These are phyloP conservation scores for Margarornis squamiger DNA, from an alignment of 2,797 vertebrate genomes.

Conservation along the genomic window DNA sequence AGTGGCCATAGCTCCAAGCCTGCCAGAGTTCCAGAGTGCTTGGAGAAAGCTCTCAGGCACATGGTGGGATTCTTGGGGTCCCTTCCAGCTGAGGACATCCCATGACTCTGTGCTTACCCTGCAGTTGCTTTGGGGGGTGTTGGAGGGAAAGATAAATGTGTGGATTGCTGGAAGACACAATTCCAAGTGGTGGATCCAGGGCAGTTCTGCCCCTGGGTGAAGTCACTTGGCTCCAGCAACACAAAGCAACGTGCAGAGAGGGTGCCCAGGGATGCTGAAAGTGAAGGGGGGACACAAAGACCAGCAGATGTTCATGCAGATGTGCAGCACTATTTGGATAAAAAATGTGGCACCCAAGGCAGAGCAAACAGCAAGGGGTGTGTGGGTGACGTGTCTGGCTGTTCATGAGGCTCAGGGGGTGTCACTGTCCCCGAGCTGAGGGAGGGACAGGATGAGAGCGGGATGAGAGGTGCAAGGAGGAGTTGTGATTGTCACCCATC, in stretches of 20 bases:
- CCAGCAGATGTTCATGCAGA: neutral
- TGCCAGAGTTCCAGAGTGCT: neutral
- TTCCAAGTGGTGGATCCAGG: neutral
- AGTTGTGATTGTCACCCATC: neutral
- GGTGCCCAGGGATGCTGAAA: neutral
- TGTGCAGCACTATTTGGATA: neutral
- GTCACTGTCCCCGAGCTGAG: neutral
- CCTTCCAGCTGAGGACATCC: neutral
- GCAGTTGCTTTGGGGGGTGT: neutral
- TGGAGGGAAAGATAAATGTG: neutral
- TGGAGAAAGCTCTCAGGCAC: neutral
- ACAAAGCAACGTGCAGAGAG: accelerated
- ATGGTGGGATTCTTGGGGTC: neutral
- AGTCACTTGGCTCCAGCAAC: neutral
- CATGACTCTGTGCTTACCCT: neutral
- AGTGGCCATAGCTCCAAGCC: neutral
- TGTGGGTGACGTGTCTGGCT: neutral
- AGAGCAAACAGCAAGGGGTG: neutral
- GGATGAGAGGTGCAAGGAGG: neutral
- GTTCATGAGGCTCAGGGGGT: neutral
- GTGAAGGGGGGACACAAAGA: neutral
- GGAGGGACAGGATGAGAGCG: neutral
- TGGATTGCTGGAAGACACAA: neutral
- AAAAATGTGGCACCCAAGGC: neutral
- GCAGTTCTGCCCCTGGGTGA: neutral